phyloP scores from a whole-genome alignment of 1,140 invertebrate genomes.

The Tribolium castaneum region DNA sequence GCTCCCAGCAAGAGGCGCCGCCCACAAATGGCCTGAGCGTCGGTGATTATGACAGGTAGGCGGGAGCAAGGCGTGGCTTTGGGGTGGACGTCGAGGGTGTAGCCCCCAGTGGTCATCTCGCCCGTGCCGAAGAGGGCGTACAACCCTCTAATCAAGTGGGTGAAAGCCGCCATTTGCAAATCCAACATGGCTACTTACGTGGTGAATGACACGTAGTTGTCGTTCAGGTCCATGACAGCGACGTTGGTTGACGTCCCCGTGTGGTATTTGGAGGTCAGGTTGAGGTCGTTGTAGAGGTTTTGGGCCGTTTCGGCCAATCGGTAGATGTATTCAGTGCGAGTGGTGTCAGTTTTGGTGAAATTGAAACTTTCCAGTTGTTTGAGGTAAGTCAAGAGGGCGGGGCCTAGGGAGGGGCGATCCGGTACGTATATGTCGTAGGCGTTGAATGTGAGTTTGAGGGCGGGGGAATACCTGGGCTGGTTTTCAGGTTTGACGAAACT shows the following conservation, averaged over 20 bases:
- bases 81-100: constrained; percentile 62
- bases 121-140: constrained; percentile 67
- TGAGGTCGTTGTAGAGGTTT: constrained; percentile 58
- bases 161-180: constrained; percentile 11
- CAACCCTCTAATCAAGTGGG: constrained; percentile 65
- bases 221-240: constrained; percentile 73
- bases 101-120: constrained; percentile 65
- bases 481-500: constrained; percentile 53
- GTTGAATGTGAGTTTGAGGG: constrained; percentile 56
- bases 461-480: constrained; percentile 52
- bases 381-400: constrained; percentile 55
- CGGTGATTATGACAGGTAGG: constrained; percentile 62
- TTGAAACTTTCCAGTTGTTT: constrained; percentile 57
- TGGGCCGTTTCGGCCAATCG: constrained; percentile 53
- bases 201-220: constrained; percentile 77
- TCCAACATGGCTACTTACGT: constrained; percentile 70
- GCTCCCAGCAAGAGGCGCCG: constrained; percentile 62
- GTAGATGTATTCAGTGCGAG: constrained; percentile 52
- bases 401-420: constrained; percentile 56
- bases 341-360: constrained; percentile 54
- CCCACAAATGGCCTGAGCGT: constrained; percentile 63
- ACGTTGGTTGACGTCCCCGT: constrained; percentile 70
- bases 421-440: constrained; percentile 60
- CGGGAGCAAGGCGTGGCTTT: constrained; percentile 50
- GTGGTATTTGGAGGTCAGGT: constrained; percentile 56